Evolutionary conservation across 92 coral and sea anemone genomes (phyloP).

Genomic region (Parazoanthus atlanticus): DNA sequence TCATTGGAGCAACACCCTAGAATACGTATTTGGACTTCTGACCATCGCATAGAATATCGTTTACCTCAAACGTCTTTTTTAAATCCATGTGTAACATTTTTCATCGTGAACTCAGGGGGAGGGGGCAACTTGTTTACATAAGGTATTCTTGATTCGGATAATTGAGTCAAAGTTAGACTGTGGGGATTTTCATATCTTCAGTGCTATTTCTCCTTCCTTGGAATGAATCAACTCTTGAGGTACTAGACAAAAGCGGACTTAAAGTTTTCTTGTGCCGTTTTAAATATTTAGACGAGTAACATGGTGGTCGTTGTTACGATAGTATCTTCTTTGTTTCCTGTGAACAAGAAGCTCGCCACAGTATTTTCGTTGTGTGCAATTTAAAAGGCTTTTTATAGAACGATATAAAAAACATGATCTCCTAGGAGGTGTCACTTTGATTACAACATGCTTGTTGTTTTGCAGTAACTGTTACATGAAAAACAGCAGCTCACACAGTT

Average conservation of each 20-base stretch:
- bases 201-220: background rate
- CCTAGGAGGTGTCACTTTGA: too few species aligned
- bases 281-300: constrained; percentile 5
- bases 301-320: background rate
- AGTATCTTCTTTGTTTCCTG: background rate
- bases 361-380: too few species aligned
- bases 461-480: background rate
- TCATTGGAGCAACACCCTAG: too few species aligned
- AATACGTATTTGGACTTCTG: background rate
- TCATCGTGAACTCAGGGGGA: background rate
- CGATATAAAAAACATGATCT: too few species aligned
- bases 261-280: background rate
- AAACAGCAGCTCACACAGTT: background rate
- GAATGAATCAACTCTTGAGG: background rate
- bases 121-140: background rate
- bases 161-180: background rate
- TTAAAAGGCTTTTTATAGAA: too few species aligned
- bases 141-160: background rate
- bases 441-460: background rate
- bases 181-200: background rate
- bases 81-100: too few species aligned
- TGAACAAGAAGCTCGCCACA: too few species aligned
- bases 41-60: background rate
- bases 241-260: background rate
- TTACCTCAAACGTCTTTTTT: background rate